Percentiles rank a stretch among this genome's conserved stretches.
These are phyloP conservation scores for Phyto melanocephala DNA, from an alignment of 2,888 invertebrate species.

Conservation along the genomic window DNA sequence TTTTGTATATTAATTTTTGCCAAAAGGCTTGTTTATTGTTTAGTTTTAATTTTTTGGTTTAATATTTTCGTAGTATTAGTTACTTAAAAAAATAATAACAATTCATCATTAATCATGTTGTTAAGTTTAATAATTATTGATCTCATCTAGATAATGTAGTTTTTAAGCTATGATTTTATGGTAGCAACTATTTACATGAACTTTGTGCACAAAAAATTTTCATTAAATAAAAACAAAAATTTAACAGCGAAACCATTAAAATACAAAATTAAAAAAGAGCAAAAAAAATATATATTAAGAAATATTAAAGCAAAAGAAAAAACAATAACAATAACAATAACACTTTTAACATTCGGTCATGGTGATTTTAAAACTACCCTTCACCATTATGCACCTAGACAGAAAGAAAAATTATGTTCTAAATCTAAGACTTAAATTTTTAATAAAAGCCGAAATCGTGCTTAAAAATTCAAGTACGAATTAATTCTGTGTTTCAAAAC, in stretches of 20 bases:
- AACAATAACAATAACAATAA: too few species aligned
- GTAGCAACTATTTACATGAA: constrained; percentile 48
- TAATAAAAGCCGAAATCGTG: too few species aligned
- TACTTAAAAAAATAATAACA: constrained; percentile 19
- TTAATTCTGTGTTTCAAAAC: too few species aligned
- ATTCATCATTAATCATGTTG: constrained; percentile 56
- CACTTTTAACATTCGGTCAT: too few species aligned
- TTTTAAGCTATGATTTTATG: constrained; percentile 41
- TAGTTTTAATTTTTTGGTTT: neutral
- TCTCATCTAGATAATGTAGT: constrained; percentile 37
- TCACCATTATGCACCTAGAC: too few species aligned
- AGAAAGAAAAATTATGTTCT: too few species aligned
- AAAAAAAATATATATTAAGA: too few species aligned
- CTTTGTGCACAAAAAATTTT: neutral
- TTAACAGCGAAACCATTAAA: neutral
- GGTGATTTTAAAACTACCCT: too few species aligned
- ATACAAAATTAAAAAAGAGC: neutral
- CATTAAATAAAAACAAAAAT: neutral
- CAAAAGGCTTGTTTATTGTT: constrained; percentile 55
- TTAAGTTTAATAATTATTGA: constrained; percentile 49
- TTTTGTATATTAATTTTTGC: constrained; percentile 16
- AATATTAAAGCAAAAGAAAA: too few species aligned
- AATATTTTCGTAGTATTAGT: neutral
- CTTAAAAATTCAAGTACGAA: too few species aligned
- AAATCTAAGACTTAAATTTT: too few species aligned